Evolutionary conservation across 2,797 vertebrate genomes (phyloP).

Genomic region (Scleropages formosus): DNA sequence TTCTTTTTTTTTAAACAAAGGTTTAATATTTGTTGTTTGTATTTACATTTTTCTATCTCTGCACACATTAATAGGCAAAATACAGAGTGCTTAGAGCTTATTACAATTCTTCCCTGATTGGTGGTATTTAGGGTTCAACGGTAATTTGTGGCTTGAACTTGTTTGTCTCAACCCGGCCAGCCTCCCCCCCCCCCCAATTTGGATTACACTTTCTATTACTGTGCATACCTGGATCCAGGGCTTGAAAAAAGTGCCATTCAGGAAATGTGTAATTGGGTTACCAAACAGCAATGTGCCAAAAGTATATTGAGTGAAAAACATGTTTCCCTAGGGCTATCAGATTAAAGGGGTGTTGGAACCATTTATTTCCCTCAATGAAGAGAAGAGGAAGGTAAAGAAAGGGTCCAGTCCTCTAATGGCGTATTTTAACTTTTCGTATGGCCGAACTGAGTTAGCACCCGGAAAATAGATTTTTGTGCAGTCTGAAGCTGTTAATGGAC

Average conservation of each 20-base stretch:
- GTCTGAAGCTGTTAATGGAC: conserved; percentile 14
- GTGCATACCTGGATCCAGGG: no score
- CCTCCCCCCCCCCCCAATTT: no score
- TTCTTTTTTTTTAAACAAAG: no score
- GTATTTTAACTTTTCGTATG: conserved; percentile 3
- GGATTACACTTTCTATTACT: no score
- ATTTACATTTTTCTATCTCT: no score
- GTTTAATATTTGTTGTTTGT: no score
- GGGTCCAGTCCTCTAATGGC: not conserved
- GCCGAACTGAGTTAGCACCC: not conserved
- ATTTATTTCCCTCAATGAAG: conserved; percentile 4
- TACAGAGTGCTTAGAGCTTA: no score
- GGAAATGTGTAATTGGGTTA: not conserved
- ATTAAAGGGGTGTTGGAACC: conserved; percentile 5
- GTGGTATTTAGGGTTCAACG: no score
- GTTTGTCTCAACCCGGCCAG: no score
- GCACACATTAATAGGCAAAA: no score
- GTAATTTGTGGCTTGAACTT: no score
- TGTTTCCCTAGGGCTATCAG: not conserved
- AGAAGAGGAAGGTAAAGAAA: not conserved
- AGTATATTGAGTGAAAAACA: conserved; percentile 4
- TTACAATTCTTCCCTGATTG: no score
- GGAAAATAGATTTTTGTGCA: conserved; percentile 8
- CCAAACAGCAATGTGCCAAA: not conserved
- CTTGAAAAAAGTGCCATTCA: not conserved